Evolutionary conservation across 2,888 invertebrate species (phyloP).

Genomic region (Orthosia cruda): DNA sequence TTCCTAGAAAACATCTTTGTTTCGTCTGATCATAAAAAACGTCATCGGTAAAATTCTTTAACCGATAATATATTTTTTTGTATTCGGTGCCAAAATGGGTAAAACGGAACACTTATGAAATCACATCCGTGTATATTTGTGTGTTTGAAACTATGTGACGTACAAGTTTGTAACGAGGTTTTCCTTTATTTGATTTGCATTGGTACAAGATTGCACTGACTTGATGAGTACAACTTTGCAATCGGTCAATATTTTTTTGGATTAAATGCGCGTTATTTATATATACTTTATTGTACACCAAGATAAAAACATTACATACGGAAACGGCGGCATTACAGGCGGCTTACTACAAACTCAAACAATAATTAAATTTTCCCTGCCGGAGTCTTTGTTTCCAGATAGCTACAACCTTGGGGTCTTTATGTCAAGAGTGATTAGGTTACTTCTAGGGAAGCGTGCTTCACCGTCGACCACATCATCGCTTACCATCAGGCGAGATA

Average conservation of each 20-base stretch:
- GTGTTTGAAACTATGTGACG: constrained; percentile 20
- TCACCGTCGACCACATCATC: no score
- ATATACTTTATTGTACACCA: no score
- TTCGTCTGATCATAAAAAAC: constrained; percentile 2
- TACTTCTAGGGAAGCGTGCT: no score
- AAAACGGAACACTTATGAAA: constrained; percentile 32
- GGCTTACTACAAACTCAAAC: neutral
- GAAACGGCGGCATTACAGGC: no score
- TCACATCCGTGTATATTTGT: neutral
- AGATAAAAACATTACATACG: no score
- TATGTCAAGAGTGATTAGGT: no score
- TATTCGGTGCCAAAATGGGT: constrained; percentile 22
- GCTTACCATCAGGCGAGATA: no score
- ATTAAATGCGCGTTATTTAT: neutral
- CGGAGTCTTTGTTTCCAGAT: no score
- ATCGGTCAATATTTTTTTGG: no score
- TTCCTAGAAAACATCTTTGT: neutral
- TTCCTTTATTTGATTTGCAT: neutral
- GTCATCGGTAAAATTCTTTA: constrained; percentile 9
- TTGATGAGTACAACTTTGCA: neutral
- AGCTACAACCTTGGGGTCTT: no score
- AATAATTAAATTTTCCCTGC: neutral
- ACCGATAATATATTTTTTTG: constrained; percentile 19
- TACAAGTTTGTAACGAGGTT: neutral
- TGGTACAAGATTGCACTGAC: neutral